Evolutionary conservation across 2,888 invertebrate species (phyloP).

Genomic region (Orthosia gothica): DNA sequence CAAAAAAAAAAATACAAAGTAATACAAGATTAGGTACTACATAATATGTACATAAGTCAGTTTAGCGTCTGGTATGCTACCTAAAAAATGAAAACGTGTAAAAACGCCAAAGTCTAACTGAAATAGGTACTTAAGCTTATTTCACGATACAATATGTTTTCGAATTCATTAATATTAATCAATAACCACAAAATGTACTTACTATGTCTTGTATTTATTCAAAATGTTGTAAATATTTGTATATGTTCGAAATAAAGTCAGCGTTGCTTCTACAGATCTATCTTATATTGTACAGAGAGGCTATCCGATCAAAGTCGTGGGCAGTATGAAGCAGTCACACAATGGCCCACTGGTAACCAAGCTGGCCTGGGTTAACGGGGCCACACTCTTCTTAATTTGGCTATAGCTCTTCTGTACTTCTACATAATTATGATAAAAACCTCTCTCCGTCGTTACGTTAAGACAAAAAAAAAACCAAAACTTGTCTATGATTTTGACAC

Average conservation of each 20-base stretch:
- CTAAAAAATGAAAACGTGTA: constrained; percentile 7
- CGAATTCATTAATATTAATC: constrained; percentile 17
- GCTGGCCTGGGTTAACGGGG: constrained; percentile 23
- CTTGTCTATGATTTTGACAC: constrained; percentile 33
- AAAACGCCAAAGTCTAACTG: constrained; percentile 23
- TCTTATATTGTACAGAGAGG: not conserved
- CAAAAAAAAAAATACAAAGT: not conserved
- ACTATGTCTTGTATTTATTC: constrained; percentile 54
- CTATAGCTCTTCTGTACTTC: constrained; percentile 1
- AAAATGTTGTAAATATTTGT: constrained; percentile 58
- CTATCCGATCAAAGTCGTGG: not conserved
- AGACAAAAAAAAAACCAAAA: constrained; percentile 12
- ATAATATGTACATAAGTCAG: constrained; percentile 41
- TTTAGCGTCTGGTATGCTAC: constrained; percentile 25
- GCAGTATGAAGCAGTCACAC: not conserved
- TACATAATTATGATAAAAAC: not conserved
- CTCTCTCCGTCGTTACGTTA: constrained; percentile 11
- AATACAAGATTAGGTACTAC: constrained; percentile 25
- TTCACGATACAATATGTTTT: constrained; percentile 18
- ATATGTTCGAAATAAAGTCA: constrained; percentile 33
- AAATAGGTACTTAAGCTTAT: constrained; percentile 8
- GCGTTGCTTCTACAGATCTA: constrained; percentile 33
- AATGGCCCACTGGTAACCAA: constrained; percentile 26
- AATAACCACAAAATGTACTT: constrained; percentile 51
- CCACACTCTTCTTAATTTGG: constrained; percentile 5